These are phyloP conservation scores for Molossus molossus DNA, from an alignment of 2,797 vertebrate species.

Conservation along the genomic window DNA sequence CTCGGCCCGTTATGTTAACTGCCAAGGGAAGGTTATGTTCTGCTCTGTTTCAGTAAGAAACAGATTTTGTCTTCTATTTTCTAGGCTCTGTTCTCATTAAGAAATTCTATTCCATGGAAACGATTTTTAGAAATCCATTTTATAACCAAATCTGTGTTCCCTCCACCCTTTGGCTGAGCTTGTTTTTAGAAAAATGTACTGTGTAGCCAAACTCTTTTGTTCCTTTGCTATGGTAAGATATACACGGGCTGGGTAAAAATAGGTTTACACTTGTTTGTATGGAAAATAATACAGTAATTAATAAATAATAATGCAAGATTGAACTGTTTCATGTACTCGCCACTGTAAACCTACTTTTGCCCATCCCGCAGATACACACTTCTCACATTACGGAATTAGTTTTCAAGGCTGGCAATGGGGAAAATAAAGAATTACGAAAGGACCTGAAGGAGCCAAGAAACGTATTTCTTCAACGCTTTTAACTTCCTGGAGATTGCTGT, in stretches of 20 bases:
- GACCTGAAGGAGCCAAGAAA: background rate
- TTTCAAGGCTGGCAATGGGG: background rate
- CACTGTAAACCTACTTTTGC: background rate
- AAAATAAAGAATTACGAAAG: conserved; percentile 15
- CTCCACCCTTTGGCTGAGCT: background rate
- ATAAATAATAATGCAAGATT: background rate
- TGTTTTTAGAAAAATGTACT: conserved; percentile 4
- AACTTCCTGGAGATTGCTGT: background rate
- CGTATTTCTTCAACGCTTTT: background rate
- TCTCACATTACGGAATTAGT: background rate
- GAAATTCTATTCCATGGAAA: background rate
- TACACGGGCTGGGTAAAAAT: background rate
- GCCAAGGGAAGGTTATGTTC: background rate
- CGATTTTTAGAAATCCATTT: conserved; percentile 55
- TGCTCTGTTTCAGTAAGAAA: conserved; percentile 26
- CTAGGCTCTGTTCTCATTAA: conserved; percentile 24
- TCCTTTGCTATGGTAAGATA: background rate
- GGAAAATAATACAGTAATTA: background rate
- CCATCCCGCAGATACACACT: background rate
- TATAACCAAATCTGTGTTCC: conserved; percentile 16
- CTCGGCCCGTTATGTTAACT: background rate
- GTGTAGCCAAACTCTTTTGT: background rate
- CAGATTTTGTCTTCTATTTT: conserved; percentile 13
- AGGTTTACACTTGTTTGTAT: background rate
- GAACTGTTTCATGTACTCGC: background rate